Evolutionary conservation across 2,797 vertebrate species (phyloP).

Genomic region (Rhabdophis nuchalis): DNA sequence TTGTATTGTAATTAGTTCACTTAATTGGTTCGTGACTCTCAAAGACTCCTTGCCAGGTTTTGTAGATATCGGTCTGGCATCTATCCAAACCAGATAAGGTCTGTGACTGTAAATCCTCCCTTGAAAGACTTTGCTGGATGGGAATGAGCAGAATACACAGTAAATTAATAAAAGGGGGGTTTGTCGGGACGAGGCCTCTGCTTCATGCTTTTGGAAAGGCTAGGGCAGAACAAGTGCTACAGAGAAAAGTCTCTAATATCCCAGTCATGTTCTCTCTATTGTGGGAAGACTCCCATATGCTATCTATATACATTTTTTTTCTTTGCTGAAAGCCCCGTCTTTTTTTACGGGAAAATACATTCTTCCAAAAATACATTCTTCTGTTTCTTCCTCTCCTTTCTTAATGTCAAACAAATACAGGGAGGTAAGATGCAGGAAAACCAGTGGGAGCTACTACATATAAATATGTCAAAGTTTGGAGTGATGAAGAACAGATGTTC

Average conservation of each 20-base stretch:
- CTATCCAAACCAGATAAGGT: too few species aligned
- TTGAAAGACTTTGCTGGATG: too few species aligned
- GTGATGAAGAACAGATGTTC: not conserved
- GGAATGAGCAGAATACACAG: too few species aligned
- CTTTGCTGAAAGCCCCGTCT: not conserved
- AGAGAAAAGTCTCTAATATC: not conserved
- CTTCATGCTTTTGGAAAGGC: too few species aligned
- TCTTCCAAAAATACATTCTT: not conserved
- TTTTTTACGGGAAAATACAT: not conserved
- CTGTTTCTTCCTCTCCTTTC: not conserved
- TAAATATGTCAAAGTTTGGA: not conserved
- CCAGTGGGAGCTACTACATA: not conserved
- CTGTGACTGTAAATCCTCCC: too few species aligned
- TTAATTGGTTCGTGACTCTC: too few species aligned
- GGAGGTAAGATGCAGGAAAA: not conserved
- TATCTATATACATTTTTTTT: not conserved
- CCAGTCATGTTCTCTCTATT: not conserved
- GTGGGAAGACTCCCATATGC: not conserved
- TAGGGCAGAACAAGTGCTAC: not conserved
- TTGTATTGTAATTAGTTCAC: too few species aligned
- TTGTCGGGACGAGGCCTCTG: too few species aligned
- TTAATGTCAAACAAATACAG: not conserved
- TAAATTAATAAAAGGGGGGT: too few species aligned
- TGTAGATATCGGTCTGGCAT: too few species aligned
- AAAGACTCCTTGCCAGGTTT: too few species aligned